Percentiles rank a stretch among this genome's conserved stretches.
phyloP scores from a whole-genome alignment of 2,113 vertebrate species.

The Leptocoma aspasia region DNA sequence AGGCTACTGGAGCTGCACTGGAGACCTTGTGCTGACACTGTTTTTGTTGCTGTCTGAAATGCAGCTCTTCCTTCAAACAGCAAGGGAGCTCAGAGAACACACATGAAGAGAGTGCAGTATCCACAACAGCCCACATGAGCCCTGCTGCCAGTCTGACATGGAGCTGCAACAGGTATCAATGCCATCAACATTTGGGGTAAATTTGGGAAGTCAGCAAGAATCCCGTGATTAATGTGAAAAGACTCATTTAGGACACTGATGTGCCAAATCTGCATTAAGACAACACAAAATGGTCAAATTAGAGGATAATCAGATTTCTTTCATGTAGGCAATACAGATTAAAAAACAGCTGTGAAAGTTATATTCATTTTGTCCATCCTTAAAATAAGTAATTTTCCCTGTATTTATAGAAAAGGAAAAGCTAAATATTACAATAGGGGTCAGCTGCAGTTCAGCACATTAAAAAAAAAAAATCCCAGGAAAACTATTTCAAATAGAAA shows the following conservation, averaged over 20 bases:
- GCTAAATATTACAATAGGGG: neutral
- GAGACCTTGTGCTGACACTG: neutral
- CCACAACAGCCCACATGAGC: neutral
- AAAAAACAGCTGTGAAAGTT: neutral
- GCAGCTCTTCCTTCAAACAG: neutral
- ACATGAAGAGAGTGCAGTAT: accelerated
- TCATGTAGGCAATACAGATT: neutral
- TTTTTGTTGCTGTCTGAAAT: neutral
- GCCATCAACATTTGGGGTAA: neutral
- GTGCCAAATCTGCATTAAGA: neutral
- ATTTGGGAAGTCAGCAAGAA: neutral
- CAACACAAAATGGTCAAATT: neutral
- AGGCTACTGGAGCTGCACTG: neutral
- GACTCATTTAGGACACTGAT: neutral
- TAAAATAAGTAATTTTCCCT: neutral
- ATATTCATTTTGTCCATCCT: neutral
- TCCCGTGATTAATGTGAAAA: neutral
- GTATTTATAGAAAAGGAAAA: neutral
- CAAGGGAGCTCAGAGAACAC: neutral
- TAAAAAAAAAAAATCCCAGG: neutral
- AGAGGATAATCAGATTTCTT: neutral
- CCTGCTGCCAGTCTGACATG: neutral
- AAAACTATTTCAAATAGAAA: neutral
- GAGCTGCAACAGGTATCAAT: neutral
- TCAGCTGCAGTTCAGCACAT: neutral